These are phyloP conservation scores for Edolisoma coerulescens DNA, from an alignment of 2,113 vertebrate genomes.

Conservation along the genomic window DNA sequence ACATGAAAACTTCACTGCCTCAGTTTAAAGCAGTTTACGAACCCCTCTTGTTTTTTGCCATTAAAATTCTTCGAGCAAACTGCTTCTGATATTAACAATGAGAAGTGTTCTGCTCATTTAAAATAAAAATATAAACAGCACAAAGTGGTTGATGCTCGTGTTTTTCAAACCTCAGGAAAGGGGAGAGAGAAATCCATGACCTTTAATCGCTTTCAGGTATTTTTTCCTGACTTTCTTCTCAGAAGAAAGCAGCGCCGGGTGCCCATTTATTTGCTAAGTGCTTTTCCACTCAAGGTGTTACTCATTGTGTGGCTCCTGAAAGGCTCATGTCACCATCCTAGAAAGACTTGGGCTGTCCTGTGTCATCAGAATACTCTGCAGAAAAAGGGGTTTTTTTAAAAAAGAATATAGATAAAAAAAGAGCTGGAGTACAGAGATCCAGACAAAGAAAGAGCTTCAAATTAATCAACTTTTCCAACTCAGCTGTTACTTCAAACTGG, in stretches of 20 bases:
- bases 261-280: conserved; percentile 24
- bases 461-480: conserved; percentile 56
- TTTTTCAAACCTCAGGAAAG: conserved; percentile 17
- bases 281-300: background rate
- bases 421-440: background rate
- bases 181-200: conserved; percentile 49
- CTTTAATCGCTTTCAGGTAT: conserved; percentile 9
- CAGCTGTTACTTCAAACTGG: background rate
- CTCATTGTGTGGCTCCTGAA: conserved; percentile 11
- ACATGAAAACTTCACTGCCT: background rate
- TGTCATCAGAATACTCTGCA: background rate
- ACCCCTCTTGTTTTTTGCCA: background rate
- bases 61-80: background rate
- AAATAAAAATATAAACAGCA: background rate
- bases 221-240: background rate
- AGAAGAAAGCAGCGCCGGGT: background rate
- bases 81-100: too few relatives aligned
- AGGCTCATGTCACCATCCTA: background rate
- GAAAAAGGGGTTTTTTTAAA: background rate
- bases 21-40: rapidly evolving
- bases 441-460: background rate
- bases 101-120: background rate
- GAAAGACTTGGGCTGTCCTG: background rate
- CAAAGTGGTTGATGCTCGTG: background rate
- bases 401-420: background rate